Base-by-base conservation (phyloP, 1,140 invertebrate species). In the Drosophila parvula region DNA sequence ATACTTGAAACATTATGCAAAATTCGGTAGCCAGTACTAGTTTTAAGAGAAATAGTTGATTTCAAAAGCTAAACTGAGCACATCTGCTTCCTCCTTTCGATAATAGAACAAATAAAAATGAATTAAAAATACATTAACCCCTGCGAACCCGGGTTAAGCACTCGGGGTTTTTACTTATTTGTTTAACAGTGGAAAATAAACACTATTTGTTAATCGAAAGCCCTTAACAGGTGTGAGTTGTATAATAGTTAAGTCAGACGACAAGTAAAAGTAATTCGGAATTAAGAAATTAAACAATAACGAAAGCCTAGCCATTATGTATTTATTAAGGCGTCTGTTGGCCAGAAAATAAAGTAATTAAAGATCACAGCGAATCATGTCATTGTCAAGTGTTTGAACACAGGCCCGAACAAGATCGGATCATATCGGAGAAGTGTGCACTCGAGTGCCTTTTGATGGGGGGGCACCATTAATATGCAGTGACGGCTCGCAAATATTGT, bases 391-490 rank as follows among this genome's bases (percentile, higher is more conserved):
- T 71, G 67, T 59, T 59, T 70, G 51, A 41, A 30, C 36, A 36
- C 36, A 43, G 67, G 16, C 11, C 38, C 34, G 43, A 71, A 71
- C 67, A 59, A 71, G 65, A 71, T 71, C 65, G 68, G 68, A 71
- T 71, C 65, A 58, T 41, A 36, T 38, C 53, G 36, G 18, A 40
- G 18, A 41, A 71, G 68, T 71, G 68, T 71, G 68, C 68, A 71
- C 51, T 76, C 58, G 74, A 76, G 74, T 76, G 64, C 28, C 63
- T 76, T 68, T 77, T 68, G 62, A 76, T 76, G 74, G 18, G 41
- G 74, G 48, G 74, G 62, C 73, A 77, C 74, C 74, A 77, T 77
- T 77, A 76, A 77, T 77, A 77, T 77, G 74, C 74, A 76, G 43
- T 60, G 74, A 60, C 38, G 63, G 38, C 58, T 68, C 62, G 63